phyloP scores from a whole-genome alignment of 2,797 vertebrate species.

The Chelidonichthys spinosus region DNA sequence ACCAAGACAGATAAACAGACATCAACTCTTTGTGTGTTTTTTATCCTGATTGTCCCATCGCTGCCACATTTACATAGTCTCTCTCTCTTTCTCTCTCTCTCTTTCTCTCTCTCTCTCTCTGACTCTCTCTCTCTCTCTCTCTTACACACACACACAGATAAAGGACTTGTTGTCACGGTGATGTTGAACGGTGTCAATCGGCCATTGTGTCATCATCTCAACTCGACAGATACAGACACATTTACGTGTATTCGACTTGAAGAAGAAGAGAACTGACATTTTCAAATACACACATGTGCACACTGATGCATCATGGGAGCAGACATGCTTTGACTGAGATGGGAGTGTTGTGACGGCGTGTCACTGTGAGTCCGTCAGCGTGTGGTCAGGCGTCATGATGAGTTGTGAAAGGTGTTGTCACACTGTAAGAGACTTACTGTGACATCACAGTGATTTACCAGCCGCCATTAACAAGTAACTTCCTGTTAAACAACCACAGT shows the following conservation, averaged over 20 bases:
- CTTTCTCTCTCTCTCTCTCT: neutral
- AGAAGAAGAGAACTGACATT: too few relatives aligned
- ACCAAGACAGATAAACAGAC: too few relatives aligned
- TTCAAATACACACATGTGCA: slow-evolving; percentile 12
- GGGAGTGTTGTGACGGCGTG: neutral
- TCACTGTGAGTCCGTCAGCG: slow-evolving; percentile 19
- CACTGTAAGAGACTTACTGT: too few relatives aligned
- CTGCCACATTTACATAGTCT: too few relatives aligned
- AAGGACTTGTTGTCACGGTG: slow-evolving; percentile 44
- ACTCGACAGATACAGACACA: too few relatives aligned
- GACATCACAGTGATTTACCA: too few relatives aligned
- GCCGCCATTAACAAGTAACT: too few relatives aligned
- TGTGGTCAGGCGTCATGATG: slow-evolving; percentile 44
- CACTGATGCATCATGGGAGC: neutral
- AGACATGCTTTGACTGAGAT: neutral
- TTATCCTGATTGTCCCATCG: too few relatives aligned
- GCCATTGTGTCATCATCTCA: slow-evolving; percentile 45
- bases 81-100: neutral
- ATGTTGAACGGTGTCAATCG: slow-evolving; percentile 51
- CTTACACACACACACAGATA: slow-evolving; percentile 32
- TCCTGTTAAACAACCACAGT: too few relatives aligned
- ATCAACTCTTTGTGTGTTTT: too few relatives aligned
- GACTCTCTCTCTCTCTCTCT: too few relatives aligned
- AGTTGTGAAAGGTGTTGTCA: slow-evolving; percentile 23
- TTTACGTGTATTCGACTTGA: too few relatives aligned